phyloP scores from a whole-genome alignment of 1,140 invertebrate genomes.

The Nasonia longicornis region DNA sequence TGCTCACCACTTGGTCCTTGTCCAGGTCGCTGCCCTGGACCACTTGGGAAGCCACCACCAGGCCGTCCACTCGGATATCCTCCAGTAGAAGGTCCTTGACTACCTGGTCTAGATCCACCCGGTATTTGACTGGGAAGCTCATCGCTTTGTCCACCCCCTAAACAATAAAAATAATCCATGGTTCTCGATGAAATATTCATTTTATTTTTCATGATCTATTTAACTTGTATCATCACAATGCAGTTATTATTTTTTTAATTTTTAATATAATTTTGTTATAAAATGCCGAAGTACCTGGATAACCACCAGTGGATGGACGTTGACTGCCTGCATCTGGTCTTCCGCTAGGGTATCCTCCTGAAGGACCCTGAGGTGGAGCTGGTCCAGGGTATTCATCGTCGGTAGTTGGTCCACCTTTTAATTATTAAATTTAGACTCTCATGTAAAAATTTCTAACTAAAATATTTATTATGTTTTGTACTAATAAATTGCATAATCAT shows the following conservation, averaged over 20 bases:
- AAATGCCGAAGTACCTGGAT: neutral
- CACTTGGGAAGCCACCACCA: conserved; percentile 44
- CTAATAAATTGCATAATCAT: neutral
- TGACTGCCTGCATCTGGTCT: conserved; percentile 23
- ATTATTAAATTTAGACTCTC: conserved; percentile 6
- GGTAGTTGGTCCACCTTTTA: conserved; percentile 1
- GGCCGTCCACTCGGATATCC: conserved; percentile 51
- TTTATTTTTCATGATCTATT: too few species aligned
- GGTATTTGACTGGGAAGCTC: neutral
- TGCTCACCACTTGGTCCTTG: conserved; percentile 50
- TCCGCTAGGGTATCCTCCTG: conserved; percentile 50
- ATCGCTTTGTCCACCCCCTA: neutral
- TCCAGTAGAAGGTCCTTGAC: conserved; percentile 50
- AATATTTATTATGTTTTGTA: neutral
- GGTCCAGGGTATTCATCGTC: conserved; percentile 47
- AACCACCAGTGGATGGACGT: conserved; percentile 43
- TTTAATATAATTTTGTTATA: neutral
- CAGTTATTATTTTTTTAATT: neutral
- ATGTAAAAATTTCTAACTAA: neutral
- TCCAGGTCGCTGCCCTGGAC: conserved; percentile 47
- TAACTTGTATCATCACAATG: too few species aligned
- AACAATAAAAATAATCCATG: neutral
- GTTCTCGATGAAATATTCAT: too few species aligned
- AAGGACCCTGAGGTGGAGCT: conserved; percentile 47
- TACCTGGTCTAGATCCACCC: conserved; percentile 36